phyloP scores from a whole-genome alignment of 2,888 invertebrate genomes.

The Augiades crinisus region DNA sequence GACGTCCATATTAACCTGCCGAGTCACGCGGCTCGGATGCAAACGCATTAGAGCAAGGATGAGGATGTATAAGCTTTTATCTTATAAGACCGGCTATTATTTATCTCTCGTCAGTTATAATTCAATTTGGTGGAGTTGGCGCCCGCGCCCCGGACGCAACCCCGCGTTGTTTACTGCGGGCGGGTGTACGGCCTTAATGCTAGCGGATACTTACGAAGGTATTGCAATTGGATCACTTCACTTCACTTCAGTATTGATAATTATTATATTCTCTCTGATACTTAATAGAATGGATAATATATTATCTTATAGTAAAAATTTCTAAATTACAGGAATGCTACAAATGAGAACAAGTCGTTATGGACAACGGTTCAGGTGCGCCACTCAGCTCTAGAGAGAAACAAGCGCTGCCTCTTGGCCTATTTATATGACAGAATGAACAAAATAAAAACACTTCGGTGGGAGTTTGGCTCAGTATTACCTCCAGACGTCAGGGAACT shows the following conservation, averaged over 20 bases:
- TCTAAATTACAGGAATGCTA: constrained; percentile 62
- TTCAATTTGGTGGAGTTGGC: constrained; percentile 49
- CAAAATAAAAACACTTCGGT: constrained; percentile 92
- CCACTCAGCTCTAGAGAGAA: constrained; percentile 92
- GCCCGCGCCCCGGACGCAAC: constrained; percentile 26
- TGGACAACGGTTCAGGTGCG: constrained; percentile 91
- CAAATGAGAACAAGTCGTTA: constrained; percentile 79
- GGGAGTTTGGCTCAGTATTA: constrained; percentile 97
- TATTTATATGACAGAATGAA: constrained; percentile 91
- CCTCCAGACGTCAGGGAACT: constrained; percentile 91
- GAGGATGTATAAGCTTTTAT: constrained; percentile 20
- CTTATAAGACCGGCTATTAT: constrained; percentile 40
- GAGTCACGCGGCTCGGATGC: constrained; percentile 9
- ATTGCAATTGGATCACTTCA: too few species aligned
- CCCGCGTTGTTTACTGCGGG: constrained; percentile 27
- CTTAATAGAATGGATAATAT: too few species aligned
- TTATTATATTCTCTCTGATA: too few species aligned
- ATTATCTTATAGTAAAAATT: too few species aligned
- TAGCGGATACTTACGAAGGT: too few species aligned
- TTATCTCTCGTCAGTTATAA: constrained; percentile 48
- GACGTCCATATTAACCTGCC: not conserved
- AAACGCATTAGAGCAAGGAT: constrained; percentile 12
- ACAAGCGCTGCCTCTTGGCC: constrained; percentile 93
- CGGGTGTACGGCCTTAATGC: not conserved
- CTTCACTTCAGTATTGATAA: too few species aligned